A percentile compares a stretch with the other conserved stretches of the same genome.
phyloP scores from a whole-genome alignment of 92 coral and sea anemone genomes.

The Epizoanthus rinbou region DNA sequence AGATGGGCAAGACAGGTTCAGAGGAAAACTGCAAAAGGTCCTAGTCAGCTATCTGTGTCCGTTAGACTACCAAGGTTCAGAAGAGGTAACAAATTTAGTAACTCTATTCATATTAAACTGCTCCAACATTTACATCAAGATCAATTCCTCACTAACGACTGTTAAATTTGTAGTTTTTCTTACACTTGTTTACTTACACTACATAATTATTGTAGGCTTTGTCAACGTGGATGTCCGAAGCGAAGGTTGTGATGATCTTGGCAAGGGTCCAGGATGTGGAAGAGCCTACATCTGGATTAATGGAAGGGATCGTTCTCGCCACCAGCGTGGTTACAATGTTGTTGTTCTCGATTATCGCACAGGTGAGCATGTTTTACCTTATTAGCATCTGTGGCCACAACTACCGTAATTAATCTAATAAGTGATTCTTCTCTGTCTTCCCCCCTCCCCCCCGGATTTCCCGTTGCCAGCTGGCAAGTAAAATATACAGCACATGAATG shows the following conservation, averaged over 20 bases:
- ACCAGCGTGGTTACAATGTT: slow-evolving; percentile 4
- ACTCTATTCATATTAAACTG: too few relatives aligned
- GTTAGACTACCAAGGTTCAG: slow-evolving; percentile 22
- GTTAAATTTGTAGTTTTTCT: too few relatives aligned
- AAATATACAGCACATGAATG: too few relatives aligned
- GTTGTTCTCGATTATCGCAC: slow-evolving; percentile 14
- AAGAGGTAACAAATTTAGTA: neutral
- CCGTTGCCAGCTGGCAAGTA: too few relatives aligned
- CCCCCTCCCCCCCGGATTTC: too few relatives aligned
- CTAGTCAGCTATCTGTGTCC: slow-evolving; percentile 26
- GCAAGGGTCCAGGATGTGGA: slow-evolving; percentile 35
- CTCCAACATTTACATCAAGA: too few relatives aligned
- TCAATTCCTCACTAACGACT: too few relatives aligned
- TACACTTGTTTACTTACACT: too few relatives aligned
- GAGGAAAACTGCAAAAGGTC: slow-evolving; percentile 19
- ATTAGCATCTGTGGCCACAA: too few relatives aligned
- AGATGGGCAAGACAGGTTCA: slow-evolving; percentile 18
- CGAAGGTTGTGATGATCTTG: slow-evolving; percentile 28
- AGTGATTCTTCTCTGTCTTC: too few relatives aligned
- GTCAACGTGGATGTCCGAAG: slow-evolving; percentile 28
- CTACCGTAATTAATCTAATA: too few relatives aligned
- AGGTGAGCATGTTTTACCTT: neutral
- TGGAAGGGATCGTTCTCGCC: slow-evolving; percentile 27
- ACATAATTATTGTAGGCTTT: neutral
- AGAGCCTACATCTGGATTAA: slow-evolving; percentile 7